Evolutionary conservation across 2,888 invertebrate species (phyloP), one percentile per base, ranked within the genome.

Genomic region (Polydrusus tereticollis): DNA sequence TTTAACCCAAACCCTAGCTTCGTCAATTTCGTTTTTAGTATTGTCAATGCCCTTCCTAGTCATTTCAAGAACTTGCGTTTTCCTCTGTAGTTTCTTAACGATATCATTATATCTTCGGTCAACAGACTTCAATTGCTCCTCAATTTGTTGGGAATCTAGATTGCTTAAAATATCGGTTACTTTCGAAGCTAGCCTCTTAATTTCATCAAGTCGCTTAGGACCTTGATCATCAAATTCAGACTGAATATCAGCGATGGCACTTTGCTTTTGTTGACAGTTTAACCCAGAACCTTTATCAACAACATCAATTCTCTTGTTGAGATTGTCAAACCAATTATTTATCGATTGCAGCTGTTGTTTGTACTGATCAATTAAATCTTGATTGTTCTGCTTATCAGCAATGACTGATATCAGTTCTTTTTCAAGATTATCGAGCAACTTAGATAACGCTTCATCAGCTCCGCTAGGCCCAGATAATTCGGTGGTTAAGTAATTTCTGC

Each of bases 61-160:
- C 76, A 93, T 93, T 80, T 95, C 94, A 58, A 96, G 85, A 76
- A 96, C 90, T 85, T 95, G 94, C 0, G 91, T 86, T 83, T 96
- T 96, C 63, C 96, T 90, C 82, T 94, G 93, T 59, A 96, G 89
- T 64, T 95, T 90, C 83, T 96, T 96, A 0, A 91, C 89, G 0
- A 96, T 90, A 80, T 97, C 96, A 75, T 92, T 93, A 81, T 94
- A 93, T 74, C 94, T 89, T 75, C 96, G 89, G 82, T 97, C 96
- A 0, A 94, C 88, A 0, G 94, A 92, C 83, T 94, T 95, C 83
- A 90, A 89, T 85, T 94, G 94, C 83, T 96, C 96, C 82, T 96
- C 95, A 1, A 96, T 92, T 86, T 96, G 96, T 82, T 96, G 95
- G 0, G 94, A 93, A 82, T 96, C 96, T 76, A 96, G 87, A 83